Conservation (phyloP, 2,797 vertebrate species). For the Ceyx erithaca region DNA sequence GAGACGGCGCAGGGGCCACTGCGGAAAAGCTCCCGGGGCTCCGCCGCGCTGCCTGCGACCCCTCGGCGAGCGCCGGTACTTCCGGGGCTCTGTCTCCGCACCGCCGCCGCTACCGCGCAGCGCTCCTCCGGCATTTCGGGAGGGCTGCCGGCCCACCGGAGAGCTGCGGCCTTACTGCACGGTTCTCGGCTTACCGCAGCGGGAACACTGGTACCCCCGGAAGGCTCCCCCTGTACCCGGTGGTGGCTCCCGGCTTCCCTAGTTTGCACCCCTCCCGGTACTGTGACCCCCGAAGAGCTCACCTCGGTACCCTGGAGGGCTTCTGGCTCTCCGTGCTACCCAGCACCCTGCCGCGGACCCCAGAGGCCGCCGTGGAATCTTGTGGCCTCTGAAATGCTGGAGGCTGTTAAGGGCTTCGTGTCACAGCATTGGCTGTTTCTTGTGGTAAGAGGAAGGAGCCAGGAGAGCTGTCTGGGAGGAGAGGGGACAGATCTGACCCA, state of each 20-base stretch:
- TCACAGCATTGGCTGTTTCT: fast-evolving
- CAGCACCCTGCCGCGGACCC: fast-evolving
- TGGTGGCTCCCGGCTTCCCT: not conserved
- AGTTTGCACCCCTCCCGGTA: not conserved
- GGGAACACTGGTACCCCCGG: no score
- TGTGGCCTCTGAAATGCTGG: no score
- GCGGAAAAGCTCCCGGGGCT: not conserved
- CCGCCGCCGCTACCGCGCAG: not conserved
- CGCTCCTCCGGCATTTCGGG: not conserved
- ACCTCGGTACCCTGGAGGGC: no score
- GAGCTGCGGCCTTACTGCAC: no score
- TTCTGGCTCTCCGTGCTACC: not conserved
- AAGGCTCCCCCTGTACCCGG: no score
- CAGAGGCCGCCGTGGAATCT: not conserved
- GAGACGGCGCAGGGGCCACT: not conserved
- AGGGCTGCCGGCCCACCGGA: not conserved
- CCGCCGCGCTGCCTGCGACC: no score
- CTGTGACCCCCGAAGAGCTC: no score
- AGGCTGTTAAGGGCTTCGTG: not conserved
- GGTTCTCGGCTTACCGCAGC: no score
- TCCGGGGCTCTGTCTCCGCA: no score
- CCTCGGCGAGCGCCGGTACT: no score
- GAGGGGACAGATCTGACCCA: not conserved
- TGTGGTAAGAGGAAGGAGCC: not conserved
- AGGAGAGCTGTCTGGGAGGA: not conserved